A percentile compares a stretch with the other conserved stretches of the same genome.
These are phyloP conservation scores for Limnephilus marmoratus DNA, from an alignment of 2,888 invertebrate species.

Conservation along the genomic window DNA sequence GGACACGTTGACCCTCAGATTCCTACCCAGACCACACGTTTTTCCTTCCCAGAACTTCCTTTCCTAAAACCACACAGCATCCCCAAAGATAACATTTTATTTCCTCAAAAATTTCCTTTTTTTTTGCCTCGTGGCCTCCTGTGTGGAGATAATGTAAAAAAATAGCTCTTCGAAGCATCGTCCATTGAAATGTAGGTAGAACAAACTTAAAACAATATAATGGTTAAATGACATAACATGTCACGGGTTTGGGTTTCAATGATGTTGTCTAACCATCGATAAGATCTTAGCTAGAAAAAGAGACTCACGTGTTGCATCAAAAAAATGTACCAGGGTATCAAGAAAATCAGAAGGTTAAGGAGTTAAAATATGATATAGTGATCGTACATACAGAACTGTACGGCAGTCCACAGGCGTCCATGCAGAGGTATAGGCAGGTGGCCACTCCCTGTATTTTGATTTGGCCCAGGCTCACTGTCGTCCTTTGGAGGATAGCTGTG, in stretches of 20 bases:
- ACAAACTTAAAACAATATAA: no score
- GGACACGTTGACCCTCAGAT: no score
- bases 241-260: neutral
- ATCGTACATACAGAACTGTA: conserved; percentile 90
- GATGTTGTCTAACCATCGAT: neutral
- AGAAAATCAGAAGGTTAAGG: neutral
- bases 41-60: no score
- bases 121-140: no score
- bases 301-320: neutral
- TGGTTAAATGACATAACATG: no score
- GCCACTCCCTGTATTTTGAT: conserved; percentile 92
- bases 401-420: conserved; percentile 91
- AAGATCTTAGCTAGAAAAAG: neutral
- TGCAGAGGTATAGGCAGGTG: conserved; percentile 92
- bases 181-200: no score
- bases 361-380: conserved; percentile 24
- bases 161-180: no score
- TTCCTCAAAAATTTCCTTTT: no score
- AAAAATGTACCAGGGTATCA: neutral
- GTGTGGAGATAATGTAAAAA: no score
- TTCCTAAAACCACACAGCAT: no score
- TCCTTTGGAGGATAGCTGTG: conserved; percentile 83
- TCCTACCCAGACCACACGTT: no score
- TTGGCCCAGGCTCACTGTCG: conserved; percentile 85
- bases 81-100: no score